Base-by-base conservation (phyloP, 2,113 vertebrate genomes). In the Polypterus senegalus region DNA sequence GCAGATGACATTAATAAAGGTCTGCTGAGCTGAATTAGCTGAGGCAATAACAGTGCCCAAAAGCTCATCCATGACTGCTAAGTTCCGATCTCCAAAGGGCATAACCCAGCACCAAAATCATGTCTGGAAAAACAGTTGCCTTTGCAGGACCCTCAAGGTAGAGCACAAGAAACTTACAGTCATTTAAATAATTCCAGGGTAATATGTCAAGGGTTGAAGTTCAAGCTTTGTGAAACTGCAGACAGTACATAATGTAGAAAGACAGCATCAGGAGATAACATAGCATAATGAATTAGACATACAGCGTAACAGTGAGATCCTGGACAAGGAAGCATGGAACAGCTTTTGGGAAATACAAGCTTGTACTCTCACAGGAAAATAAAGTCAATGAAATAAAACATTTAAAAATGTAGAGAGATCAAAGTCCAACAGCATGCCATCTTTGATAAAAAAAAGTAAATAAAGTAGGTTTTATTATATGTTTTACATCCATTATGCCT, bases 361-460 rank as follows among this genome's bases (percentile, higher is more conserved):
- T 8, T 27, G 5, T 10, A 9, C 5, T 6, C 54, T 58, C 4
- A 7, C 44, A 7, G 44, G n/a, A 45, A 45, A 58, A 43, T 58
- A 43, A 58, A 58, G 3, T 55, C 10, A 55, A 55, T 10, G 43
- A 55, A 55, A 55, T 9, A 55, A 55, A 3, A 45, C 56, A 58
- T 44, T 9, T 71, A 74, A 58, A 65, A 69, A 69, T 68, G 66
- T 70, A 76, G 67, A 69, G 71, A 69, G 65, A 73, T 74, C 66
- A 74, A 67, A 66, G 67, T 69, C 67, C 65, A 71, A 75, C 71
- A 67, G 59, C 9, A 73, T 74, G 58, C 2, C 27, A 6, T 5
- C 43, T 2, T 7, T 58, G 11, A 58, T 43, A 6, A 58, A 58
- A 45, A 45, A 45, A 8, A 58, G 3, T 45, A 45, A 45, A 58